Evolutionary conservation across 2,113 vertebrate genomes (phyloP).

Genomic region (Ageneiosus marmoratus): DNA sequence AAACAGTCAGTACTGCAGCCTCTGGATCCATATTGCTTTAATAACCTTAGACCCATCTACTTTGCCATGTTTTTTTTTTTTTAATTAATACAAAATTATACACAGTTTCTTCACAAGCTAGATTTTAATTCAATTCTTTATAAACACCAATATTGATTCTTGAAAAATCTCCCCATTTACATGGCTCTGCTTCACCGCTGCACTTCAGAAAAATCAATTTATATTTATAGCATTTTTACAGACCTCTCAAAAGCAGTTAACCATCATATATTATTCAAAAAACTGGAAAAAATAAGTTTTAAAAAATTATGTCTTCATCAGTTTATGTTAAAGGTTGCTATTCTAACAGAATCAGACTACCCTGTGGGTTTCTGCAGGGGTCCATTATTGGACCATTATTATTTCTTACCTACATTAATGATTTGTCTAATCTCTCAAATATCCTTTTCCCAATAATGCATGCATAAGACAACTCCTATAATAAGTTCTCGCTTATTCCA

Average conservation of each 20-base stretch:
- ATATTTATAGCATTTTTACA: slow-evolving; percentile 23
- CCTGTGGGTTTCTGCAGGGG: slow-evolving; percentile 22
- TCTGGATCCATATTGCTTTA: too few species aligned
- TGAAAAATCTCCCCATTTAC: background rate
- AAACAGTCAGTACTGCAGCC: too few species aligned
- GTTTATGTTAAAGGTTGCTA: slow-evolving; percentile 22
- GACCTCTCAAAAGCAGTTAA: slow-evolving; percentile 35
- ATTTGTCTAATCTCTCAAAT: background rate
- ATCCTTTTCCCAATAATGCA: too few species aligned
- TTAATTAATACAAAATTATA: background rate
- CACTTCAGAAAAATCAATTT: slow-evolving; percentile 17
- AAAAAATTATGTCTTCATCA: background rate
- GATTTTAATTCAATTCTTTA: slow-evolving; percentile 4
- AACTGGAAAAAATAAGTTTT: background rate
- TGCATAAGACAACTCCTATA: too few species aligned
- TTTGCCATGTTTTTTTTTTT: slow-evolving; percentile 14
- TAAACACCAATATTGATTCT: background rate
- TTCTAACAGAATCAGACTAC: slow-evolving; percentile 11
- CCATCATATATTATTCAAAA: slow-evolving; percentile 15
- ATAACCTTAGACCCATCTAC: background rate
- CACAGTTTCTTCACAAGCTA: background rate
- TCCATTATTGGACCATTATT: slow-evolving; percentile 1
- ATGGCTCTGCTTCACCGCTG: slow-evolving; percentile 1
- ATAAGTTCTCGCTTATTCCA: too few species aligned
- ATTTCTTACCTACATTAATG: background rate